Evolutionary conservation across 2,797 vertebrate genomes (phyloP), one percentile per base, ranked within the genome.

Genomic region (Xenopus petersii): DNA sequence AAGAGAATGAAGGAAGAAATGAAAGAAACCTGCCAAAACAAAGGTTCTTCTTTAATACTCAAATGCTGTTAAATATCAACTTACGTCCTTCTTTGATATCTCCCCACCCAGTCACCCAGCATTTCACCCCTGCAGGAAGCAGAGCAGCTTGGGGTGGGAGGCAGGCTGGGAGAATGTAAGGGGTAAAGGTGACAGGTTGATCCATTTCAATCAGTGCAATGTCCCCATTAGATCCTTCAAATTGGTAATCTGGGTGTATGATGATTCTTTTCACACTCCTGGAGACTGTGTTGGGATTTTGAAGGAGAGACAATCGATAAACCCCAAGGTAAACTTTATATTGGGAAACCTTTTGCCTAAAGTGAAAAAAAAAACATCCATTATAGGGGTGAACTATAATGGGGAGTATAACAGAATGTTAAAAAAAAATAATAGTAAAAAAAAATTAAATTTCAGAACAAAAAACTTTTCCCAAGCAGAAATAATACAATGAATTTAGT

Each of bases 21-120:
- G 36, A 42, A 42, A 42, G 36, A 42, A 7, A 7, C 6, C 5
- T 2, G 2, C 26, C 36, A 42, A 9, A 9, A 42, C 8, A 42
- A 42, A 30, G 4, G 26, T 4, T 30, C 26, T 4, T 30, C 4
- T 30, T 30, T 30, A 30, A 30, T 30, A 2, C 12, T 2, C 9
- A 49, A 10, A 12, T 49, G 12, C 6, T 2, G 2, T 49, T 49
- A 1, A 49, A 13, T 12, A 17, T 12, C 33, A 33, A 17, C 55
- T 5, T 61, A 88, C 86, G 84, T 81, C 82, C 82, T 0, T 85
- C 80, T 0, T 4, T 10, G 12, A 81, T 15, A 13, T 76, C 73
- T 1, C 87, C 87, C 88, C 88, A 89, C 67, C 88, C 88, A 0
- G 85, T 87, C 0, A 83, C 84, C 86, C 86, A 88, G 70, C 88